These are phyloP conservation scores for Drosophila nebulosa DNA, from an alignment of 1,140 invertebrate species.

Conservation along the genomic window DNA sequence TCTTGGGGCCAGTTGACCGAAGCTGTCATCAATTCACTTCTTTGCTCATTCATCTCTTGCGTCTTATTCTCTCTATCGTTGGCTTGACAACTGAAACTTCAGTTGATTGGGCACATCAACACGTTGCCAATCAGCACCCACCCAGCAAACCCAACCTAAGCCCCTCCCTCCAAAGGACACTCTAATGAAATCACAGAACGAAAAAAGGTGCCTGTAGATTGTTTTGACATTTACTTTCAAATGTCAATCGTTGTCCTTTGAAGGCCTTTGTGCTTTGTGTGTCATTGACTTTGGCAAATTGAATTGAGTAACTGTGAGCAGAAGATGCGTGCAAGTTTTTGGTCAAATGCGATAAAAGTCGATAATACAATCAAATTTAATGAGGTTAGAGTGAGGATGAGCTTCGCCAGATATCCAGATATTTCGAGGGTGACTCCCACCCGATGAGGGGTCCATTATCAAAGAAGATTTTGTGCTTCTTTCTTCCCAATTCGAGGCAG, in stretches of 20 bases:
- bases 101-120: conserved; percentile 70
- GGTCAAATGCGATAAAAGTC: conserved; percentile 74
- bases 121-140: conserved; percentile 60
- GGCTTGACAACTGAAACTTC: conserved; percentile 36
- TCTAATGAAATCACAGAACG: conserved; percentile 30
- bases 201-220: conserved; percentile 65
- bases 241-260: conserved; percentile 62
- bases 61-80: neutral
- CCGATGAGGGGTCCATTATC: conserved; percentile 28
- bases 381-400: conserved; percentile 55
- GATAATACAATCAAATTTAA: conserved; percentile 73
- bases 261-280: conserved; percentile 5
- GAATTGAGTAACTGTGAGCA: conserved; percentile 38
- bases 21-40: conserved; percentile 4
- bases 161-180: neutral
- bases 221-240: conserved; percentile 76
- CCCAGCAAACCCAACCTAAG: neutral
- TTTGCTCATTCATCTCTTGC: neutral
- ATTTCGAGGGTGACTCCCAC: conserved; percentile 28
- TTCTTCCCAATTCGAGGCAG: neutral
- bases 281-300: conserved; percentile 59
- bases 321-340: conserved; percentile 19
- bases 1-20: neutral
- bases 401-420: conserved; percentile 6
- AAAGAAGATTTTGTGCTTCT: conserved; percentile 33